These are phyloP conservation scores for Folsomia candida DNA, from an alignment of 2,888 invertebrate species.

Conservation along the genomic window DNA sequence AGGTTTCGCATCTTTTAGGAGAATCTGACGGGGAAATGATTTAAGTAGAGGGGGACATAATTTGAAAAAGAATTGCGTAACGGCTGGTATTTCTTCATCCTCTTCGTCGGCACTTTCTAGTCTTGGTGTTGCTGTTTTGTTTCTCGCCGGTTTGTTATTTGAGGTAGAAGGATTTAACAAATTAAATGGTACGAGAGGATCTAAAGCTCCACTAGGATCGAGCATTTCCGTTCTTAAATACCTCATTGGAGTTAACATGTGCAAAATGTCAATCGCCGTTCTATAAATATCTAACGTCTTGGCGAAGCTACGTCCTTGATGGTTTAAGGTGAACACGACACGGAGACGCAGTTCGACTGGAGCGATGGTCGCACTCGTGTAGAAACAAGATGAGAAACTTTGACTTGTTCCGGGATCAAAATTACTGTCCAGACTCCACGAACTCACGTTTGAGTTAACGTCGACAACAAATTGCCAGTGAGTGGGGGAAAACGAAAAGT, in stretches of 20 bases:
- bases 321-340: conserved; percentile 26
- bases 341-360: conserved; percentile 18
- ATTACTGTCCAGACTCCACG: conserved; percentile 31
- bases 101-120: too few relatives aligned
- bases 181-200: not conserved
- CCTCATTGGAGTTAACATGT: conserved; percentile 30
- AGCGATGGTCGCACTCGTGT: conserved; percentile 2
- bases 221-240: not conserved
- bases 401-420: conserved; percentile 28
- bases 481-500: conserved; percentile 21
- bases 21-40: conserved; percentile 26
- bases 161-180: not conserved
- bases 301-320: conserved; percentile 23
- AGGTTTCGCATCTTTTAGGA: conserved; percentile 21
- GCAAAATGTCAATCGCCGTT: conserved; percentile 26
- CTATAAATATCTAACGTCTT: conserved; percentile 18
- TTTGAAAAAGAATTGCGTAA: conserved; percentile 34
- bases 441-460: conserved; percentile 17
- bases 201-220: not conserved
- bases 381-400: conserved; percentile 25
- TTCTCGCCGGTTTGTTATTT: not conserved
- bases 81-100: conserved; percentile 13
- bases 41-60: conserved; percentile 20
- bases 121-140: too few relatives aligned
- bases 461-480: conserved; percentile 35